A percentile compares a stretch with the other conserved stretches of the same genome.
phyloP scores from a whole-genome alignment of 2,797 vertebrate species.

The Sebastolobus altivelis region DNA sequence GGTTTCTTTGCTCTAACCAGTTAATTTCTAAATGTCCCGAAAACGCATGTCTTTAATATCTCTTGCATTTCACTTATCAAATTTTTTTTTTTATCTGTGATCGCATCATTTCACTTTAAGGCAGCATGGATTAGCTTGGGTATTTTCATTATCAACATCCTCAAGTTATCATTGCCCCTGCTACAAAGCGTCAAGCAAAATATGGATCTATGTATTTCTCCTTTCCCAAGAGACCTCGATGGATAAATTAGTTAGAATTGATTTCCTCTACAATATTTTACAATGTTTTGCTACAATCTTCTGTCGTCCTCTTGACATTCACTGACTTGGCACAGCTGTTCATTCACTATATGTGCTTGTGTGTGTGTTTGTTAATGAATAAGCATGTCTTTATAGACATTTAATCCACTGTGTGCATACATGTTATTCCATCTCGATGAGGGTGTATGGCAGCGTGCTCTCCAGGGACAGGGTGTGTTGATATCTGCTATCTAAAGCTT shows the following conservation, averaged over 20 bases:
- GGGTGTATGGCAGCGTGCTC: constrained; percentile 35
- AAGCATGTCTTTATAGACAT: constrained; percentile 5
- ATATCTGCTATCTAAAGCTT: constrained; percentile 55
- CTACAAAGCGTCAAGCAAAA: constrained; percentile 14
- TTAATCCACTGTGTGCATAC: constrained; percentile 6
- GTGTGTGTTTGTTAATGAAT: constrained; percentile 14
- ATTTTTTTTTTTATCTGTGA: not conserved
- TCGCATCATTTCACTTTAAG: not conserved
- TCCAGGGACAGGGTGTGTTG: constrained; percentile 39
- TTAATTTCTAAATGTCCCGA: not conserved
- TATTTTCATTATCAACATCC: not conserved
- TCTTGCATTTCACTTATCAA: not conserved
- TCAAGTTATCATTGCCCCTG: constrained; percentile 5
- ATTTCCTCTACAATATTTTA: constrained; percentile 43
- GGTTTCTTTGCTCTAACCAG: not conserved
- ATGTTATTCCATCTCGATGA: constrained; percentile 42
- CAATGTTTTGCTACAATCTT: constrained; percentile 17
- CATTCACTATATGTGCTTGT: not conserved
- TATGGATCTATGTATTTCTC: constrained; percentile 17
- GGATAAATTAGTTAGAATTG: constrained; percentile 37
- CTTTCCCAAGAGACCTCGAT: constrained; percentile 21
- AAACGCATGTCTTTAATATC: not conserved
- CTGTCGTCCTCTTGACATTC: constrained; percentile 14
- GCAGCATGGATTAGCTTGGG: not conserved
- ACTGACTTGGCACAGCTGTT: not conserved